Percentiles rank a stretch among this genome's conserved stretches.
Evolutionary conservation across 1,140 invertebrate species (phyloP).

Genomic region (Drosophila baimaii): DNA sequence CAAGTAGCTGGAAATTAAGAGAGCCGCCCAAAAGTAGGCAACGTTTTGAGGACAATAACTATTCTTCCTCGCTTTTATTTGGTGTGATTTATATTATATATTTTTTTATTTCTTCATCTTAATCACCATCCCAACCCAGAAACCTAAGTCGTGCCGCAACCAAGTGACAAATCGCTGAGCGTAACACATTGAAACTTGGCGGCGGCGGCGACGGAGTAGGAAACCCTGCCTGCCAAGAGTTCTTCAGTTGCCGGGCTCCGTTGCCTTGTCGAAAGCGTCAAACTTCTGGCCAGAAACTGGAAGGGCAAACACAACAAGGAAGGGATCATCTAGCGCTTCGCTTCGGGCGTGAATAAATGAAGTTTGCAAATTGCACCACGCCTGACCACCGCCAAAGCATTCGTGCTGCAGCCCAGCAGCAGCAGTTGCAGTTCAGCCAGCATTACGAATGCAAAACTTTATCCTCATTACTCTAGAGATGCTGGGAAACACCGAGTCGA

Average conservation of each 20-base stretch:
- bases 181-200: constrained; percentile 7
- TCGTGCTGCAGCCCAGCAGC: constrained; percentile 33
- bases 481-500: constrained; percentile 17
- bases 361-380: constrained; percentile 82
- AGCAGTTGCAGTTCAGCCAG: constrained; percentile 40
- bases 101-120: not conserved
- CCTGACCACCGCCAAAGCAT: constrained; percentile 73
- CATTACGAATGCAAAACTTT: constrained; percentile 81
- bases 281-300: constrained; percentile 65
- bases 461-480: constrained; percentile 76
- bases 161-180: constrained; percentile 69
- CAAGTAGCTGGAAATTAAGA: too few species aligned
- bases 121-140: constrained; percentile 1
- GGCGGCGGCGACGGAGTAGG: not conserved
- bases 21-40: not conserved
- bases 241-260: constrained; percentile 49
- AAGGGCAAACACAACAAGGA: constrained; percentile 67
- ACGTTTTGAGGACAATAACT: not conserved
- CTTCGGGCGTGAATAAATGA: constrained; percentile 81
- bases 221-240: constrained; percentile 26
- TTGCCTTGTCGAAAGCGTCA: constrained; percentile 73
- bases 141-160: constrained; percentile 35
- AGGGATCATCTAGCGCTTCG: constrained; percentile 53
- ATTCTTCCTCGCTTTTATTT: not conserved
- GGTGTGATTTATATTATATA: not conserved